Percentiles rank a stretch among this genome's conserved stretches.
These are phyloP conservation scores for Rhynchonycteris naso DNA, from an alignment of 2,797 vertebrate genomes.

Conservation along the genomic window DNA sequence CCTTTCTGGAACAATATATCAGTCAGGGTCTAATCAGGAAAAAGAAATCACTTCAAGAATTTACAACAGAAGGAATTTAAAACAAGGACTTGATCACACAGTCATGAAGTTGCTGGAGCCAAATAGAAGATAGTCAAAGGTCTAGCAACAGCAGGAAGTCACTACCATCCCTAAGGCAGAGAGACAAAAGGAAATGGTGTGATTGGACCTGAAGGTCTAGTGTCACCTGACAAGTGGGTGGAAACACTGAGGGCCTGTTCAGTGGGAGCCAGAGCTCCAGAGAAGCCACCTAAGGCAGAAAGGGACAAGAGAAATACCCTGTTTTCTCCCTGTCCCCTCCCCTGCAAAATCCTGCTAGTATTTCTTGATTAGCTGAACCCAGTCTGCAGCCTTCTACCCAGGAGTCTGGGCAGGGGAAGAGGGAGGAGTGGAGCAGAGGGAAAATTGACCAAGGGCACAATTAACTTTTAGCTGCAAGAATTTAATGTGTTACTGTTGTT, in stretches of 20 bases:
- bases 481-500: background rate
- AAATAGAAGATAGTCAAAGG: background rate
- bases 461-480: background rate
- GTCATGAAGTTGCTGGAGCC: background rate
- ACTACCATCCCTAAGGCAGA: background rate
- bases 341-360: background rate
- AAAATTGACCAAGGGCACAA: background rate
- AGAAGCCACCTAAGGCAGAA: background rate
- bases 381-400: background rate
- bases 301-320: background rate
- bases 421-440: background rate
- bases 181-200: background rate
- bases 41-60: slow-evolving; percentile 24
- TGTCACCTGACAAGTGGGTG: background rate
- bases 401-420: background rate
- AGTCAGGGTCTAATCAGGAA: slow-evolving; percentile 4
- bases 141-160: slow-evolving; percentile 12
- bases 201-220: background rate
- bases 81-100: slow-evolving; percentile 1
- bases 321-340: slow-evolving; percentile 8
- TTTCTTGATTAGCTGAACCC: background rate
- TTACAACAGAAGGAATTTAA: slow-evolving; percentile 42
- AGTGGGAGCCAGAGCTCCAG: background rate
- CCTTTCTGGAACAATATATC: background rate
- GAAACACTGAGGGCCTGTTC: background rate